Percentiles rank a stretch among this genome's conserved stretches.
These are phyloP conservation scores for Bombycilla garrulus DNA, from an alignment of 2,113 vertebrate species.

Conservation along the genomic window DNA sequence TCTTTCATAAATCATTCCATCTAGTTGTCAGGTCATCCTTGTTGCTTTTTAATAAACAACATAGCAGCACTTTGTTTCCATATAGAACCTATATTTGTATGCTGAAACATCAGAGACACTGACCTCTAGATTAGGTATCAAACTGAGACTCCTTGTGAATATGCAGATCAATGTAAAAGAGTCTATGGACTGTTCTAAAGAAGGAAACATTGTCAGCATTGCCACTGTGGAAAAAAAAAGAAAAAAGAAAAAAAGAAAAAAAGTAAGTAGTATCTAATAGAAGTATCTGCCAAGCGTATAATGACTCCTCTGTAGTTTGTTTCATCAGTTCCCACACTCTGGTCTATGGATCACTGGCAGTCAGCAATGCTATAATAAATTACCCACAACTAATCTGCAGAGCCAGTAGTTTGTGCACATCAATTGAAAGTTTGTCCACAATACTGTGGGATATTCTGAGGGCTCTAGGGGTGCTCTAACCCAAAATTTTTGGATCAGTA, in stretches of 20 bases:
- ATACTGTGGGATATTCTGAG: neutral
- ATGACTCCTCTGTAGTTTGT: neutral
- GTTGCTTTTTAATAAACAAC: neutral
- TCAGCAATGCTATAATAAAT: neutral
- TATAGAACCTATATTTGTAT: neutral
- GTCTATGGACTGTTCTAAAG: neutral
- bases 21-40: neutral
- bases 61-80: neutral
- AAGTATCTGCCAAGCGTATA: neutral
- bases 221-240: neutral
- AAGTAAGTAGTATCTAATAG: neutral
- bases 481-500: rapidly evolving
- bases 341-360: neutral
- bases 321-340: neutral
- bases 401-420: neutral
- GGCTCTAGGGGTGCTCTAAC: neutral
- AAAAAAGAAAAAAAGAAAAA: neutral
- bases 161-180: neutral
- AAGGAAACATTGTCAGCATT: neutral
- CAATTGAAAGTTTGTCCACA: neutral
- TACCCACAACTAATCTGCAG: neutral
- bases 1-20: neutral
- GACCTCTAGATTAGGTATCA: neutral
- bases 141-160: neutral
- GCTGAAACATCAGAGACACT: neutral